Evolutionary conservation across 2,113 vertebrate genomes (phyloP).

Genomic region (Tiliqua scincoides): DNA sequence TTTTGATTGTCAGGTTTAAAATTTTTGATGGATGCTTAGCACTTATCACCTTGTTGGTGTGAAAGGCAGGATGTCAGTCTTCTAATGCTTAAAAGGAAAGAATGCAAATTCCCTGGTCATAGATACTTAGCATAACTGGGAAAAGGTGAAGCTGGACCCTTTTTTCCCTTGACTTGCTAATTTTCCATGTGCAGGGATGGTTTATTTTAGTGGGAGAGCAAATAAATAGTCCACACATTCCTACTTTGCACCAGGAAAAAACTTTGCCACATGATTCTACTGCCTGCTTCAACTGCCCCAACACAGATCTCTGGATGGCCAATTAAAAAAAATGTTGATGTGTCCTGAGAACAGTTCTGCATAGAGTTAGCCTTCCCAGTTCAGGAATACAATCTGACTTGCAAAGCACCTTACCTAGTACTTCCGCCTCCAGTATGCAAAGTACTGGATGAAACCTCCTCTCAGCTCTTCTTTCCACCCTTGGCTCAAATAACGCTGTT

Average conservation of each 20-base stretch:
- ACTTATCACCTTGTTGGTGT: not conserved
- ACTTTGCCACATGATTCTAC: not conserved
- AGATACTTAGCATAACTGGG: not conserved
- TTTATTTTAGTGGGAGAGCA: not conserved
- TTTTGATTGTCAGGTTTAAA: too few relatives aligned
- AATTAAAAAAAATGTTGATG: constrained; percentile 7
- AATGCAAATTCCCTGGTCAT: too few relatives aligned
- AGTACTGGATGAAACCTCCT: not conserved
- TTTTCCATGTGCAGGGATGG: not conserved
- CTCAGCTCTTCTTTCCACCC: constrained; percentile 3
- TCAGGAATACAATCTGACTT: not conserved
- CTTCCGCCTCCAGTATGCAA: constrained; percentile 21
- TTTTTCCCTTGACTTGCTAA: not conserved
- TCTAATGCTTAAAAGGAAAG: too few relatives aligned
- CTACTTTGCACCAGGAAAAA: too few relatives aligned
- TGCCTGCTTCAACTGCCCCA: constrained; percentile 27
- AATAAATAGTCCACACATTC: not conserved
- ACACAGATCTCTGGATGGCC: constrained; percentile 23
- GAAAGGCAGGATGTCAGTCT: not conserved
- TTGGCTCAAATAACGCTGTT: rapidly evolving
- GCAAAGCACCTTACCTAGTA: not conserved
- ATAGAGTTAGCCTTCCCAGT: constrained; percentile 1
- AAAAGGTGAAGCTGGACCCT: not conserved
- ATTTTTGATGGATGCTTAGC: too few relatives aligned
- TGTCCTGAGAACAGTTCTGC: not conserved